phyloP scores from a whole-genome alignment of 30 jellyfish, hydroid and myxozoan species.

The Catostylus mosaicus region DNA sequence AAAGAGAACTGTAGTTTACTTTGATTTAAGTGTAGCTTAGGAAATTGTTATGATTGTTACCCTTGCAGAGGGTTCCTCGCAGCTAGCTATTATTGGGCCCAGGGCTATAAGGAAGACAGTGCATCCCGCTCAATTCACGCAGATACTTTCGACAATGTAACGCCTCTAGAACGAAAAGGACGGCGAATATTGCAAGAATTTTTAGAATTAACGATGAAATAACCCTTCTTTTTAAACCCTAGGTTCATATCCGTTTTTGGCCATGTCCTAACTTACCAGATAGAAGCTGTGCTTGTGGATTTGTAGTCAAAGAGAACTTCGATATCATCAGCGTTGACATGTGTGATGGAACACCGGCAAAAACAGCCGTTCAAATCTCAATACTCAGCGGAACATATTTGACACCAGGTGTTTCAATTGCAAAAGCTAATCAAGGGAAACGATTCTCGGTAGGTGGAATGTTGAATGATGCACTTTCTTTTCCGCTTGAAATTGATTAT shows the following conservation, averaged over 20 bases:
- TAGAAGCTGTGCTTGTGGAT: slow-evolving; percentile 72
- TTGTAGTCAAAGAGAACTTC: slow-evolving; percentile 60
- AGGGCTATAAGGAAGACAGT: too few species aligned
- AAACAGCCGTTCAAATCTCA: slow-evolving; percentile 64
- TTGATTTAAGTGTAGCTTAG: too few species aligned
- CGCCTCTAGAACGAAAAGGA: too few species aligned
- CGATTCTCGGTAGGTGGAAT: slow-evolving; percentile 51
- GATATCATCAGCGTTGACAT: slow-evolving; percentile 75
- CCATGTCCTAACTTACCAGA: slow-evolving; percentile 59
- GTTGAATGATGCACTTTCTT: background rate
- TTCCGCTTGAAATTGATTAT: too few species aligned
- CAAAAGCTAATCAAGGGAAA: slow-evolving; percentile 74
- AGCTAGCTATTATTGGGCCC: too few species aligned
- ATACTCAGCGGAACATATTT: slow-evolving; percentile 57
- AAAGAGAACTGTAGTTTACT: too few species aligned
- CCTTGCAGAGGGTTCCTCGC: too few species aligned
- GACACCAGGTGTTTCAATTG: slow-evolving; percentile 54
- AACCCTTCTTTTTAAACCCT: background rate
- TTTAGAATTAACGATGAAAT: too few species aligned
- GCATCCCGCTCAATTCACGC: too few species aligned
- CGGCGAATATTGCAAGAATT: too few species aligned
- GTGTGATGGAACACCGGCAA: slow-evolving; percentile 76
- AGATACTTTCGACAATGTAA: too few species aligned
- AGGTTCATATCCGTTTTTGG: slow-evolving; percentile 78
- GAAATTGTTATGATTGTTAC: too few species aligned